Evolutionary conservation across 2,113 vertebrate species (phyloP), one percentile per base, ranked within the genome.

Genomic region (Antigone vipio): DNA sequence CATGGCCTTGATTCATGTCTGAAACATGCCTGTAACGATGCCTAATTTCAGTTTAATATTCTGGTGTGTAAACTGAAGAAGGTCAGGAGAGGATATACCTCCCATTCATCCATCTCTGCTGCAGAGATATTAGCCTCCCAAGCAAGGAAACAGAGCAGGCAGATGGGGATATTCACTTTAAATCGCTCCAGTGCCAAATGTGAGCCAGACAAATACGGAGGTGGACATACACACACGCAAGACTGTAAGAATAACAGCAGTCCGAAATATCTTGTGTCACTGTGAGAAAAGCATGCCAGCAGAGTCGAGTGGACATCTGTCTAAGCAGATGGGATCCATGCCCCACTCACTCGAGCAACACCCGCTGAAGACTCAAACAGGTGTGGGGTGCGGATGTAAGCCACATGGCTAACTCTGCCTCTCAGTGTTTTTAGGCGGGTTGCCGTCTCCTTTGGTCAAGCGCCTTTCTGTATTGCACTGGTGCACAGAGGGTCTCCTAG

Each of bases 341-440:
- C 22, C 49, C 66, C 12, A 45, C 44, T 76, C 17, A 6, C 44
- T 11, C 62, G 27, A 35, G 63, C 24, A 59, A 69, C 53, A 52
- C 38, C 10, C 15, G 21, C 15, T 2, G 26, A 50, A 22, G 44
- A 67, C 29, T 35, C 68, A 7, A 29, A 17, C 10, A 62, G 32
- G 7, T 64, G 22, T 45, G 62, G 45, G 40, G 47, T 40, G 56
- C 18, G n/a, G 64, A 56, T 44, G 42, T 29, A 22, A 89, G 22
- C 27, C 42, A 34, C 16, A 5, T 2, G 47, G 64, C 19, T 52
- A 49, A 49, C 17, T 40, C 15, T 20, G 40, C 45, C 38, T 62
- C 45, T 35, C 0, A 0, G 32, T 49, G 19, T 6, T 71, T 92
- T 77, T 8, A 58, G 38, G 21, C 15, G 7, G 35, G 29, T 17